Evolutionary conservation across 2,113 vertebrate species (phyloP).

Genomic region (Corapipo altera): DNA sequence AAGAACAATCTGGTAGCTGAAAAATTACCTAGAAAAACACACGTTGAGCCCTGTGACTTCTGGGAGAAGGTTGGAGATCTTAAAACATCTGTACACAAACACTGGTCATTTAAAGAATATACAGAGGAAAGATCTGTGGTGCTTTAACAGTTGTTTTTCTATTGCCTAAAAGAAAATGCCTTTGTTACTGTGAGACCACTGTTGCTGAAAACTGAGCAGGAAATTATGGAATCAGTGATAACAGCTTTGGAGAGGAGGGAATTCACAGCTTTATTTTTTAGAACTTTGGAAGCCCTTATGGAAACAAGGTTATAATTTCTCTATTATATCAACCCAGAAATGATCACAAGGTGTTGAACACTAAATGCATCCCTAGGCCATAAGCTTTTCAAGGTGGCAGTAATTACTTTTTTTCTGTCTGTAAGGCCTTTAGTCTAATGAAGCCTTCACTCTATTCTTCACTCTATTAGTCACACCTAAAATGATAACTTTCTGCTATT

Average conservation of each 20-base stretch:
- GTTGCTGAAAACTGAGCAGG: not conserved
- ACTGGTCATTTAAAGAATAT: not conserved
- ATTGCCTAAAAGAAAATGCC: not conserved
- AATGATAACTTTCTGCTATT: not conserved
- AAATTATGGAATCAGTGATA: not conserved
- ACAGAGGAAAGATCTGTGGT: not conserved
- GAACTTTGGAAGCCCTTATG: not conserved
- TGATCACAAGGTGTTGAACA: not conserved
- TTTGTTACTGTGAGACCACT: not conserved
- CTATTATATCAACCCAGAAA: not conserved
- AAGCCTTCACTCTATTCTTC: not conserved
- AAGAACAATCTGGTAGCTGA: not conserved
- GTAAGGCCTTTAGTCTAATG: not conserved
- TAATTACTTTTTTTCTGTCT: not conserved
- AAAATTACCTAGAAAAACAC: not conserved
- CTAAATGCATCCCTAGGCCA: not conserved
- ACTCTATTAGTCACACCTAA: not conserved
- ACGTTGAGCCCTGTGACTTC: not conserved
- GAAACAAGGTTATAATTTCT: not conserved
- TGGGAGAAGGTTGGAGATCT: not conserved
- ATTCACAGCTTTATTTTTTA: not conserved
- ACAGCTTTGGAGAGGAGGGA: not conserved
- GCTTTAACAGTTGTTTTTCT: not conserved
- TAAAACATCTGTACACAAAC: not conserved
- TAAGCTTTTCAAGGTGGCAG: not conserved